Evolutionary conservation across 2,888 invertebrate species (phyloP).

Genomic region (Andricus curvator): DNA sequence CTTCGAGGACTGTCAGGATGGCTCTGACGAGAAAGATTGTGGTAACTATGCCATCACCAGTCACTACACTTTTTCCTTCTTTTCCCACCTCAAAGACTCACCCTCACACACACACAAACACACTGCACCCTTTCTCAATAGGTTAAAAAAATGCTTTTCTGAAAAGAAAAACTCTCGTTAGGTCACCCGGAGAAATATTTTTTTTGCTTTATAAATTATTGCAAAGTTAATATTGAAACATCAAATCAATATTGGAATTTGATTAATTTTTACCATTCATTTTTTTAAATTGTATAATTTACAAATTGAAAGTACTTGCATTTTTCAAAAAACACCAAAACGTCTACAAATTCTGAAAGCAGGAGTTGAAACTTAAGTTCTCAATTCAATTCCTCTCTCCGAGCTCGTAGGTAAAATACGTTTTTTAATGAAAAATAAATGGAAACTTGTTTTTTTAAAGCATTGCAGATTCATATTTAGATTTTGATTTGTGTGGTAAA

Average conservation of each 20-base stretch:
- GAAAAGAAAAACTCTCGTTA: background rate
- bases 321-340: background rate
- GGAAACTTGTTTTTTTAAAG: no score
- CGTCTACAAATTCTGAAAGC: background rate
- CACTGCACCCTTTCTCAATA: slow-evolving; percentile 8
- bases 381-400: background rate
- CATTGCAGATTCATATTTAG: no score
- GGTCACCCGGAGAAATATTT: background rate
- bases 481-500: no score
- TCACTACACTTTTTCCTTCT: slow-evolving; percentile 48
- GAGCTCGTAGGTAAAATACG: no score
- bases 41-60: slow-evolving; percentile 72
- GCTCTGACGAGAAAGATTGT: slow-evolving; percentile 81
- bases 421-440: no score
- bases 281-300: no score
- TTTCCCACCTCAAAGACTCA: slow-evolving; percentile 48
- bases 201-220: no score
- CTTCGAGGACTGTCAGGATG: slow-evolving; percentile 81
- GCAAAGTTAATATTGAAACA: no score
- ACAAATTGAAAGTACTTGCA: no score
- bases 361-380: background rate
- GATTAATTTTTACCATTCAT: no score
- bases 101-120: slow-evolving; percentile 29
- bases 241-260: no score
- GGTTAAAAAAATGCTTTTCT: slow-evolving; percentile 10